phyloP scores from a whole-genome alignment of 2,797 vertebrate species.

The Siniperca undulata region DNA sequence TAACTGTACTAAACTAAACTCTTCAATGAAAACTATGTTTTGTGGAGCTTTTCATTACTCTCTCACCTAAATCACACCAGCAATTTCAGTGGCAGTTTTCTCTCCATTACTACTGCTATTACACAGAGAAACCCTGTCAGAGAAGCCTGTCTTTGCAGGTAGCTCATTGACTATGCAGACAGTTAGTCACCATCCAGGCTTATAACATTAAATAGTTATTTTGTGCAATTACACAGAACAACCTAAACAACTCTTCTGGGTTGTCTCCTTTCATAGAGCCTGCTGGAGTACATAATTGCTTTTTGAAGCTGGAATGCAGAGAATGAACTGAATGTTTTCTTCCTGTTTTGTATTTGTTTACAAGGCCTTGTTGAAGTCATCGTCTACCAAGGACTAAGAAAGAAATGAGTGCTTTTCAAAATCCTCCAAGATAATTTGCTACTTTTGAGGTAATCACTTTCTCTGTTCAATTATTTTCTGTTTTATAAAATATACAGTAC shows the following conservation, averaged over 20 bases:
- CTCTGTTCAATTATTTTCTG: not conserved
- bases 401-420: not conserved
- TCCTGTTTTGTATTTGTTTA: conserved; percentile 3
- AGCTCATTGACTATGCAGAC: not conserved
- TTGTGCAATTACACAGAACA: conserved; percentile 36
- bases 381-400: too few species aligned
- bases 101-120: conserved; percentile 40
- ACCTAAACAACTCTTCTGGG: not conserved
- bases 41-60: conserved; percentile 14
- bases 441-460: not conserved
- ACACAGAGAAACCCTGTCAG: conserved; percentile 14
- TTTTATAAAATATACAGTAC: not conserved
- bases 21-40: not conserved
- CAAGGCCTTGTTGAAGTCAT: not conserved
- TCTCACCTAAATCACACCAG: conserved; percentile 6
- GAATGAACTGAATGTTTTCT: not conserved
- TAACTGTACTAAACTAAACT: not conserved
- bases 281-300: conserved; percentile 25
- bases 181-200: conserved; percentile 19
- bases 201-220: conserved; percentile 6
- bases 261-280: conserved; percentile 18
- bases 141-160: conserved; percentile 14
- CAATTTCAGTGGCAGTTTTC: conserved; percentile 31
- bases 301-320: conserved; percentile 12
- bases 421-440: not conserved